Evolutionary conservation across 2,888 invertebrate species (phyloP), one percentile per base, ranked within the genome.

Genomic region (Lasioglossum calceatum): DNA sequence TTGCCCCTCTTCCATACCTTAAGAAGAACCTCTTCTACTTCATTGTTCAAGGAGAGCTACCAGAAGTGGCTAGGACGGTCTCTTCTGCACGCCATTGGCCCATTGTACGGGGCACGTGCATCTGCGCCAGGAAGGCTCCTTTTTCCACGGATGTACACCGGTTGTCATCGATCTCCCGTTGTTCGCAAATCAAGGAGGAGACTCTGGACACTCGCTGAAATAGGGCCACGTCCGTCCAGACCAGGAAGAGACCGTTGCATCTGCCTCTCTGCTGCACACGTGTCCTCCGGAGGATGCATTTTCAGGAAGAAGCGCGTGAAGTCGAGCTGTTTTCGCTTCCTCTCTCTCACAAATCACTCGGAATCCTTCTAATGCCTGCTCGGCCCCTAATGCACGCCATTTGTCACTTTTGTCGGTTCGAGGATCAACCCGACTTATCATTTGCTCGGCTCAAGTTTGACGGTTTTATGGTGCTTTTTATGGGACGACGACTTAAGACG

Each of bases 71-170:
- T 36, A 82, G 74, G 76, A 83, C 44, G 82, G 64, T 81, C 80
- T 67, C 71, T 61, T 70, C 44, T 70, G 70, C 76, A 74, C 79
- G 71, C 70, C 47, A 84, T 88, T 84, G 88, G 71, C 70, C 71
- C 77, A 90, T 91, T 91, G 91, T 91, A 70, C 77, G 36, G 54
- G 86, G 90, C 91, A 91, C 91, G 91, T 81, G 91, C 85, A 77
- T 77, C 23, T 79, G 67, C 71, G 81, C 71, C 58, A 76, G 81
- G 84, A 88, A 89, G 70, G 54, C 81, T 81, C 75, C 75, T 77
- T 85, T 78, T 77, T 82, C 80, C 84, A 88, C 83, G 78, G 82
- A 87, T 83, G 61, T 81, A 44, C 84, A 88, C 90, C 87, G 84
- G 85, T 87, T 87, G 89, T 88, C 91, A 88, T 91, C 88, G 88